phyloP scores from a whole-genome alignment of 2,888 invertebrate genomes.

The Eupithecia abbreviata region DNA sequence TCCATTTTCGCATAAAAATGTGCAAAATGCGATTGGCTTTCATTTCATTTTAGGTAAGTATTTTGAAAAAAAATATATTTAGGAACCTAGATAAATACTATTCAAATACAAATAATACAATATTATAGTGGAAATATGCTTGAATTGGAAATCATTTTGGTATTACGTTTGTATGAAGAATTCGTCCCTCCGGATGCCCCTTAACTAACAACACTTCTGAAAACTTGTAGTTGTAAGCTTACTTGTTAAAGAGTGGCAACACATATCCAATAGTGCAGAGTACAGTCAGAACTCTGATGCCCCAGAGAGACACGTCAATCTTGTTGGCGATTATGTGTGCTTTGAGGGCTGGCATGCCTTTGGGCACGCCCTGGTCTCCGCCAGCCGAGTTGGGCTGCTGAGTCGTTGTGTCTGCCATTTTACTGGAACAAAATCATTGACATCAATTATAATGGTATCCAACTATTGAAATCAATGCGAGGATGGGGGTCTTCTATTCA shows the following conservation, averaged over 20 bases:
- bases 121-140: no score
- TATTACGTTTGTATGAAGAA: no score
- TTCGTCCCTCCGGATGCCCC: no score
- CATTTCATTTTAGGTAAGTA: no score
- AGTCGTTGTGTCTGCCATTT: conserved; percentile 64
- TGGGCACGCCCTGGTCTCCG: conserved; percentile 74
- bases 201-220: background rate
- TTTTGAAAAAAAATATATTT: no score
- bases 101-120: no score
- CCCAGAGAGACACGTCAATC: conserved; percentile 94
- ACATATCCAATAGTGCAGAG: conserved; percentile 93
- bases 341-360: conserved; percentile 86
- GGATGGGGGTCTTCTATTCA: no score
- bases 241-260: conserved; percentile 93
- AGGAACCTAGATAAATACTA: no score
- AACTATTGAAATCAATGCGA: background rate
- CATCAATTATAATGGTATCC: background rate
- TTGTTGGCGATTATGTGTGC: conserved; percentile 91
- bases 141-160: no score
- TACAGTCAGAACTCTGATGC: conserved; percentile 92
- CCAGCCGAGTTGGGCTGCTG: conserved; percentile 61
- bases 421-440: conserved; percentile 47
- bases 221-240: conserved; percentile 58
- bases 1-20: no score
- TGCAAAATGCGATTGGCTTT: no score